Percentiles rank a stretch among this genome's conserved stretches.
These are phyloP conservation scores for Sprattus sprattus DNA, from an alignment of 2,113 vertebrate genomes.

Conservation along the genomic window DNA sequence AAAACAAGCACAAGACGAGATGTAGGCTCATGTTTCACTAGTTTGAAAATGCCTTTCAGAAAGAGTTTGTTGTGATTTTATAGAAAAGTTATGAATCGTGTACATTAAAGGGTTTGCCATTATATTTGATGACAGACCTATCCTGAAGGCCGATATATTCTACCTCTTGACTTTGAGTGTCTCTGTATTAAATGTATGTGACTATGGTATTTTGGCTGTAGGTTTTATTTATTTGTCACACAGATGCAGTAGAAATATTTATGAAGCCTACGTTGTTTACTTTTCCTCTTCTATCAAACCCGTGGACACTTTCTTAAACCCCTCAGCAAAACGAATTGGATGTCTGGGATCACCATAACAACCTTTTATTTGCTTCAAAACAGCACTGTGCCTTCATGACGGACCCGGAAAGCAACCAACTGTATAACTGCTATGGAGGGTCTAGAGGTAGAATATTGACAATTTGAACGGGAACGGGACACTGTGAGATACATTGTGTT, in stretches of 20 bases:
- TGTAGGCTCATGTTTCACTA: not conserved
- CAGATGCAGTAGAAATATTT: not conserved
- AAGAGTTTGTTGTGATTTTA: not conserved
- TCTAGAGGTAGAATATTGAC: not conserved
- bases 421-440: slow-evolving; percentile 34
- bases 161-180: not conserved
- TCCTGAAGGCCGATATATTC: not conserved
- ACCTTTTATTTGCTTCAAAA: not conserved
- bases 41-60: not conserved
- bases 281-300: not conserved
- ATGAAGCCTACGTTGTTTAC: slow-evolving; percentile 3
- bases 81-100: not conserved
- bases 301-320: not conserved
- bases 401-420: not conserved
- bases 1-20: not conserved
- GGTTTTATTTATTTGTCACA: not conserved
- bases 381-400: slow-evolving; percentile 56
- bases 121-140: not conserved
- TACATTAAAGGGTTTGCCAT: not conserved
- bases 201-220: not conserved
- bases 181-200: not conserved
- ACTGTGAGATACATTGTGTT: not conserved
- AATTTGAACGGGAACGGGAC: not conserved
- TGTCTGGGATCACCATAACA: not conserved
- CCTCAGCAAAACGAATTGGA: not conserved